Percentiles rank a stretch among this genome's conserved stretches.
phyloP scores from a whole-genome alignment of 2,113 vertebrate species.

The Thinocorus orbignyianus region DNA sequence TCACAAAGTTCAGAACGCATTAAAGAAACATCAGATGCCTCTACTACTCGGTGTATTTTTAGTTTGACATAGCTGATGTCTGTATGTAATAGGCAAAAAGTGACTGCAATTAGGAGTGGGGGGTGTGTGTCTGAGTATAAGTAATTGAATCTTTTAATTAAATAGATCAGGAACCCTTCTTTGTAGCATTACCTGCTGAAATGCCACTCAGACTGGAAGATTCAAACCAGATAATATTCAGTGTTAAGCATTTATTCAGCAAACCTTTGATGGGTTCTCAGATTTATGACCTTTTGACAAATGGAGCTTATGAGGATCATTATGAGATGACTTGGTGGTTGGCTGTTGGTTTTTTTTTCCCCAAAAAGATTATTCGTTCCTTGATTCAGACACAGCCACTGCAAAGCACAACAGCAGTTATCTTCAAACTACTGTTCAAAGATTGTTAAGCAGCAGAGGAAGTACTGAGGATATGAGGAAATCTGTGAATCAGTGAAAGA shows the following conservation, averaged over 20 bases:
- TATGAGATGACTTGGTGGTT: not conserved
- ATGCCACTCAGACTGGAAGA: not conserved
- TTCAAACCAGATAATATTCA: slow-evolving; percentile 2
- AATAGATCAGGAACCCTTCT: not conserved
- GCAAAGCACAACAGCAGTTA: slow-evolving; percentile 33
- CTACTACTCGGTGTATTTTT: not conserved
- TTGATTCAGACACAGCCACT: slow-evolving; percentile 18
- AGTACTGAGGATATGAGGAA: slow-evolving; percentile 72
- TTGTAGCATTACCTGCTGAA: not conserved
- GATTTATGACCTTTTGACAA: slow-evolving; percentile 1
- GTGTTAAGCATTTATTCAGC: not conserved
- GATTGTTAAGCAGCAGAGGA: slow-evolving; percentile 66
- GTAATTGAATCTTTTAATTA: not conserved
- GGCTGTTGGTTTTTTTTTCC: too few species aligned
- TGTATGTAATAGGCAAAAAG: not conserved
- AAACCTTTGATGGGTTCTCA: not conserved
- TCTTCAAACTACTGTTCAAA: slow-evolving; percentile 45
- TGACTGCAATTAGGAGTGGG: not conserved
- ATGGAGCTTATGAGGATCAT: not conserved
- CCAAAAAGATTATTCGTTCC: not conserved
- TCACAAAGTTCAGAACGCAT: not conserved
- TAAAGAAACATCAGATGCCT: not conserved
- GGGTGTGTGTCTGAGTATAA: not conserved
- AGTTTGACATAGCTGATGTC: not conserved
- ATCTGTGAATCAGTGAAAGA: slow-evolving; percentile 78